These are phyloP conservation scores for Eurystomus gularis DNA, from an alignment of 2,113 vertebrate genomes.

Conservation along the genomic window DNA sequence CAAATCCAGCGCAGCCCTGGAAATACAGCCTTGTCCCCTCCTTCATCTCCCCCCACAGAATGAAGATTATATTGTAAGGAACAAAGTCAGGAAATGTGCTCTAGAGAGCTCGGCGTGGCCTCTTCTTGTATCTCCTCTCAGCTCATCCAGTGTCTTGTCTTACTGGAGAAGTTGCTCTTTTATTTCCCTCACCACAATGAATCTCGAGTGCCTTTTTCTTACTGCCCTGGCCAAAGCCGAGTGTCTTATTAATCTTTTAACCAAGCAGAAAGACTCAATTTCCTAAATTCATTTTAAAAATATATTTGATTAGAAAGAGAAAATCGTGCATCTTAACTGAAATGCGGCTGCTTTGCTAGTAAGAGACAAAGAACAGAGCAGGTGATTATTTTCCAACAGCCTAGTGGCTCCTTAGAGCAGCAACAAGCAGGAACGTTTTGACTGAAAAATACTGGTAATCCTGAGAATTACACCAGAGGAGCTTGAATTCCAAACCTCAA, in stretches of 20 bases:
- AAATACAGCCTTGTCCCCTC: neutral
- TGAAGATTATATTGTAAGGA: neutral
- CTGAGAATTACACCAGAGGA: neutral
- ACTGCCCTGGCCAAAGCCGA: accelerated
- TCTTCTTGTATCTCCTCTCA: neutral
- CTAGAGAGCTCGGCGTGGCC: neutral
- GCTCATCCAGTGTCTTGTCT: neutral
- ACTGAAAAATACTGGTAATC: neutral
- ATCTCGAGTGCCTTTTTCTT: neutral
- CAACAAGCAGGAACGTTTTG: neutral
- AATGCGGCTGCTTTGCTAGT: neutral
- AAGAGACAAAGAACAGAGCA: neutral
- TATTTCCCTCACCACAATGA: neutral
- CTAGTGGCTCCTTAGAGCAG: neutral
- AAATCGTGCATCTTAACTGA: neutral
- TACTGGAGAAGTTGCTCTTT: neutral
- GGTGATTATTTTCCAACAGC: neutral
- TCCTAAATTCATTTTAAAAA: neutral
- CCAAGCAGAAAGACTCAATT: neutral
- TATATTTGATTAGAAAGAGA: neutral
- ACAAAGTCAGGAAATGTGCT: neutral
- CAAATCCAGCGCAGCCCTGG: accelerated
- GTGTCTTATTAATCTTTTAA: neutral
- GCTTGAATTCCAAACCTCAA: too few species aligned
- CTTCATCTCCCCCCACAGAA: neutral